Evolutionary conservation across 2,797 vertebrate species (phyloP).

Genomic region (Micropoecilia bifurca): DNA sequence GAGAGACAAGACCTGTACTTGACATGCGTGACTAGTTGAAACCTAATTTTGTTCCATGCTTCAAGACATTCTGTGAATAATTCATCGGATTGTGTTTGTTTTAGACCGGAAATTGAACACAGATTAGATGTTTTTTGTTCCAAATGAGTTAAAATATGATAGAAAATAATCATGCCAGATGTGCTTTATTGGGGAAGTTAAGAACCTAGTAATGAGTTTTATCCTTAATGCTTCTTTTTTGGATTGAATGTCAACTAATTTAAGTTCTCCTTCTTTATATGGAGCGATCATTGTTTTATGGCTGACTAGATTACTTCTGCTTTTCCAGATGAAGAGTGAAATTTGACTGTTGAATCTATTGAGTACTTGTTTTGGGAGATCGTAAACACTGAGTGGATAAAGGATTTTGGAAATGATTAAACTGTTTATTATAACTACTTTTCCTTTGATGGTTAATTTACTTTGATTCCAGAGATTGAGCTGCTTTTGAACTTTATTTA

Average conservation of each 20-base stretch:
- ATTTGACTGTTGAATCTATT: neutral
- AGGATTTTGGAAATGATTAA: neutral
- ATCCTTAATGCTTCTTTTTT: neutral
- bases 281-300: neutral
- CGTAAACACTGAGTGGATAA: neutral
- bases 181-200: neutral
- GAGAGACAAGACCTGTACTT: too few species aligned
- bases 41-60: neutral
- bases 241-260: neutral
- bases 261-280: too few species aligned
- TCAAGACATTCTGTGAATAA: neutral
- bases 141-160: neutral
- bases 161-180: neutral
- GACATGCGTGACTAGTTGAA: too few species aligned
- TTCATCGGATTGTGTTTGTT: rapidly evolving
- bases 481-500: neutral
- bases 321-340: neutral
- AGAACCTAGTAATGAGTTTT: neutral
- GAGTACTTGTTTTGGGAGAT: neutral
- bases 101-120: neutral
- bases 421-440: neutral
- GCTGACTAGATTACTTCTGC: neutral
- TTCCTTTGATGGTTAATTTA: neutral
- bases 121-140: neutral
- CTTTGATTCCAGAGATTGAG: neutral